Evolutionary conservation across 64 coral and sea anemone genomes (phyloP).

Genomic region (Dendrophyllia cribrosa): DNA sequence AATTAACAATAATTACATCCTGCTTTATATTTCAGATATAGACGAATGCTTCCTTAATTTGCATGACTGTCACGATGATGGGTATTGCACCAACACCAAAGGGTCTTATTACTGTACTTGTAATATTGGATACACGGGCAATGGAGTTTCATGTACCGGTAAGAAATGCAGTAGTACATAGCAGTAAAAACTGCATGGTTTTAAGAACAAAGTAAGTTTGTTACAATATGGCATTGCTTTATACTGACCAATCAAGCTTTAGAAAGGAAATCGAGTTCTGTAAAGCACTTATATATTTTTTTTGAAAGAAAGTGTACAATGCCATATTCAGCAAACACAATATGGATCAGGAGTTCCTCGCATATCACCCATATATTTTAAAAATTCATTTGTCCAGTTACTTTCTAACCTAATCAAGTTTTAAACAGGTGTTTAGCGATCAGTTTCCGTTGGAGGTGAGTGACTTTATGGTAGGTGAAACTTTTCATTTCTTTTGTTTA

Average conservation of each 20-base stretch:
- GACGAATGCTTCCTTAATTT: slow-evolving; percentile 47
- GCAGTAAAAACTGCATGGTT: not conserved
- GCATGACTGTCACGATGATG: slow-evolving; percentile 50
- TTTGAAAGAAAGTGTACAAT: slow-evolving; percentile 35
- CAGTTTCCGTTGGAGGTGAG: not conserved
- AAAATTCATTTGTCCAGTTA: not conserved
- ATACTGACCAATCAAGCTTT: not conserved
- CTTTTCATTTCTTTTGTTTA: not conserved
- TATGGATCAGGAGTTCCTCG: slow-evolving; percentile 85
- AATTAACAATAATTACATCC: no score
- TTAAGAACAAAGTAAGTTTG: slow-evolving; percentile 37
- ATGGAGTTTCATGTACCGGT: slow-evolving; percentile 64
- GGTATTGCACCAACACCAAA: slow-evolving; percentile 55
- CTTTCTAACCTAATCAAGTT: not conserved
- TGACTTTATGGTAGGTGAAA: no score
- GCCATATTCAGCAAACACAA: slow-evolving; percentile 71
- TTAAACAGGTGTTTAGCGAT: no score
- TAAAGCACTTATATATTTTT: not conserved
- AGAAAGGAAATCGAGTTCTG: not conserved
- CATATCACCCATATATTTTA: slow-evolving; percentile 15
- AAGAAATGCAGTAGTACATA: not conserved
- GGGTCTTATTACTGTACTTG: slow-evolving; percentile 75
- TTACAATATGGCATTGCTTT: slow-evolving; percentile 51
- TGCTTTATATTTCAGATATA: slow-evolving; percentile 42
- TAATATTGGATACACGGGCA: slow-evolving; percentile 62